Conservation (phyloP, 2,888 invertebrate genomes). For the Xanthorhoe spadicearia region DNA sequence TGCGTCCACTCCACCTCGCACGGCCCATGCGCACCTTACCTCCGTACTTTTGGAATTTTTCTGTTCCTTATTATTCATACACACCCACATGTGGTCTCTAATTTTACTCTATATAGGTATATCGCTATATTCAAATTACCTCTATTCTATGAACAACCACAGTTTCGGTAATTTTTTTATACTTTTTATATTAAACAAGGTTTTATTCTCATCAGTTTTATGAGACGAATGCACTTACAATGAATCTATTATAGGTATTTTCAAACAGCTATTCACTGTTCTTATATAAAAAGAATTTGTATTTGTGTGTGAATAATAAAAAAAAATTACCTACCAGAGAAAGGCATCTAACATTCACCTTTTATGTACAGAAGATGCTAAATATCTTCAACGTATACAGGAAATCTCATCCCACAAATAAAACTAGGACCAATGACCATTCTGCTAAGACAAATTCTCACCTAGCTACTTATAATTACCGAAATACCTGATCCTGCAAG, state of each 20-base stretch:
- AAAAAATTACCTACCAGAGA: too few relatives aligned
- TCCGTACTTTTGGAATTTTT: conserved; percentile 60
- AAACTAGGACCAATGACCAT: not conserved
- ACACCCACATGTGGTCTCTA: not conserved
- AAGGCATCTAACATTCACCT: not conserved
- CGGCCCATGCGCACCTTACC: conserved; percentile 79
- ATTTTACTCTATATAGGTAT: not conserved
- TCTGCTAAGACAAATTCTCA: not conserved
- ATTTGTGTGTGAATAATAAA: too few relatives aligned
- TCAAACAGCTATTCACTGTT: not conserved
- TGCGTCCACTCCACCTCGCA: conserved; percentile 76
- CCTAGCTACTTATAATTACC: not conserved
- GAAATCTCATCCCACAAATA: not conserved
- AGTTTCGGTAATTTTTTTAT: too few relatives aligned
- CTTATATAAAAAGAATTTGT: too few relatives aligned
- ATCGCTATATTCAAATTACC: not conserved
- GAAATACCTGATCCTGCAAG: not conserved
- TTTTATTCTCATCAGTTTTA: not conserved
- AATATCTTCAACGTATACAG: not conserved
- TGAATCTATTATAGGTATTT: conserved; percentile 7
- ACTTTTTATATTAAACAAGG: not conserved
- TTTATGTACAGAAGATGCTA: not conserved
- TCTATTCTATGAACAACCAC: not conserved
- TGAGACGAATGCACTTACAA: conserved; percentile 8
- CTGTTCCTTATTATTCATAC: conserved; percentile 48